A percentile compares a stretch with the other conserved stretches of the same genome.
phyloP scores from a whole-genome alignment of 2,797 vertebrate species.

The Silurus aristotelis region DNA sequence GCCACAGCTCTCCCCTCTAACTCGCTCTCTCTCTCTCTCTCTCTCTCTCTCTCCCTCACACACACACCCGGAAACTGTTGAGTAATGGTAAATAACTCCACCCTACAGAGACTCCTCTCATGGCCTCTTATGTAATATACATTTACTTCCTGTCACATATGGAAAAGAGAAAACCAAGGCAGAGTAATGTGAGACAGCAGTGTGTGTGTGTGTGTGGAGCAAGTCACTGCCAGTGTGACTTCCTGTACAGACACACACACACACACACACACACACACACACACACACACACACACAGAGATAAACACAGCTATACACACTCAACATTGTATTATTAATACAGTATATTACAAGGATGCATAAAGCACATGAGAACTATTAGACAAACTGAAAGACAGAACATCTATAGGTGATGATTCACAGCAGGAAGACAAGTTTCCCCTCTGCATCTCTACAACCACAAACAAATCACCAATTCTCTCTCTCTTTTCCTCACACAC shows the following conservation, averaged over 20 bases:
- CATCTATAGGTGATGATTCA: slow-evolving; percentile 29
- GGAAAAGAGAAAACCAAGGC: not conserved
- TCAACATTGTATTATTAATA: not conserved
- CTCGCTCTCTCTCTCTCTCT: not conserved
- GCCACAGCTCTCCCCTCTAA: not conserved
- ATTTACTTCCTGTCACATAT: slow-evolving; percentile 3
- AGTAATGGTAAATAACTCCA: slow-evolving; percentile 42
- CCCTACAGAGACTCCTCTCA: not conserved
- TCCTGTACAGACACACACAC: slow-evolving; percentile 46
- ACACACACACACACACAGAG: slow-evolving; percentile 18
- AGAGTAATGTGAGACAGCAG: not conserved
- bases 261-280: slow-evolving; percentile 31
- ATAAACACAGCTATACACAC: not conserved
- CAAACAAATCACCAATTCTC: slow-evolving; percentile 46
- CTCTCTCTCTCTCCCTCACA: not conserved
- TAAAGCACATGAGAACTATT: too few relatives aligned
- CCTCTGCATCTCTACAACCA: slow-evolving; percentile 38
- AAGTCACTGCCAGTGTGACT: slow-evolving; percentile 29
- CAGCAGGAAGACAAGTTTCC: slow-evolving; percentile 49
- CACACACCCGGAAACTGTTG: slow-evolving; percentile 4
- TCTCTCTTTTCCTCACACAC: not conserved
- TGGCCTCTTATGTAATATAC: slow-evolving; percentile 14
- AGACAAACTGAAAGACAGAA: not conserved
- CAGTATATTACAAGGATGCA: not conserved
- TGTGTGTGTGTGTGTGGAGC: not conserved